Percentiles rank a stretch among this genome's conserved stretches.
Conservation (phyloP, 2,797 vertebrate genomes). For the Lepidocolaptes lacrymiger region DNA sequence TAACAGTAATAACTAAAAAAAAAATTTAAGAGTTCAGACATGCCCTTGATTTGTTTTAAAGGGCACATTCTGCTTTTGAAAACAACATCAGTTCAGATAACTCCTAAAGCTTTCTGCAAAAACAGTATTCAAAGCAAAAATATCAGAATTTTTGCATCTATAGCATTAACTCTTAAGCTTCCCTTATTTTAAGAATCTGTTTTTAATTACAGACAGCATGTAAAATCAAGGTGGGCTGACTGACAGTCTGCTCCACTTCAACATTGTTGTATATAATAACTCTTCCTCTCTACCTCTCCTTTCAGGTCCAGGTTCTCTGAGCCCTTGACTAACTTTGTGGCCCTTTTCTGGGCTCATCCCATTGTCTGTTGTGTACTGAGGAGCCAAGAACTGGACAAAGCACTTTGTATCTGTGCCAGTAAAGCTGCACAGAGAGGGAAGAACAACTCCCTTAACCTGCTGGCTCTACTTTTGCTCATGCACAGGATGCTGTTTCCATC, state of each 20-base stretch:
- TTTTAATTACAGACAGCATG: background rate
- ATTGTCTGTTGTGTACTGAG: background rate
- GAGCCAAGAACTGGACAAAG: background rate
- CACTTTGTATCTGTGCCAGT: background rate
- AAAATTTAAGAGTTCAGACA: conserved; percentile 25
- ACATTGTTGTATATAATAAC: background rate
- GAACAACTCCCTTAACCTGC: background rate
- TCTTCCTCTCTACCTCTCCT: background rate
- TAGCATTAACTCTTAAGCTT: conserved; percentile 9
- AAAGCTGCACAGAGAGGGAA: background rate
- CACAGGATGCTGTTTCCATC: background rate
- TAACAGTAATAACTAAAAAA: conserved; percentile 32
- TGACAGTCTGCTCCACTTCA: background rate
- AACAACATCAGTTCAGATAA: conserved; percentile 51
- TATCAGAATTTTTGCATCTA: background rate
- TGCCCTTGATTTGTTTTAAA: conserved; percentile 64
- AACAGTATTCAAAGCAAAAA: background rate
- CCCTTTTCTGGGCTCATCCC: background rate
- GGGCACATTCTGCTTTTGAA: conserved; percentile 58
- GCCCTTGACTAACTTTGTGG: background rate
- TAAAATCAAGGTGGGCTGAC: background rate
- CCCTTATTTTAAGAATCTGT: background rate
- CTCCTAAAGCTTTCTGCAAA: conserved; percentile 32
- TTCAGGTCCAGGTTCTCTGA: background rate
- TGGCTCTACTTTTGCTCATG: background rate